phyloP scores from a whole-genome alignment of 23 tunicate genomes.

The Clavelina lepadiformis region DNA sequence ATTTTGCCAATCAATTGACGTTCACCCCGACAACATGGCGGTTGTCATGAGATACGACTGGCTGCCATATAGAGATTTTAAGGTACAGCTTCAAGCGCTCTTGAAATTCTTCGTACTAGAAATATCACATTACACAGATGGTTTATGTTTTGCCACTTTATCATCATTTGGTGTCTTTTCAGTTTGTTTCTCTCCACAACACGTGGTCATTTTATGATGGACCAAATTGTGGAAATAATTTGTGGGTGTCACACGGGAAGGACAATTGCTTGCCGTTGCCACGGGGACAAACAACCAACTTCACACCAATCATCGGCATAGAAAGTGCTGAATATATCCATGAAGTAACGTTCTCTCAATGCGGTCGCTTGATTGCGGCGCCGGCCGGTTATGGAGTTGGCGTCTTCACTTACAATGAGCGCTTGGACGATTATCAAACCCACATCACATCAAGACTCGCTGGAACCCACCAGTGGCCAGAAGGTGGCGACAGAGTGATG shows the following conservation, averaged over 20 bases:
- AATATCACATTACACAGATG: not conserved
- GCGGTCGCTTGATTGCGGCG: constrained; percentile 65
- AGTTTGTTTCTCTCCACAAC: constrained; percentile 48
- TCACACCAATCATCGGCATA: not conserved
- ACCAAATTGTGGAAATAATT: constrained; percentile 16
- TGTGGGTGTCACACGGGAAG: not conserved
- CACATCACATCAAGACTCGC: constrained; percentile 29
- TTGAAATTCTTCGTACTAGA: not conserved
- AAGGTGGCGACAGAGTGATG: constrained; percentile 15
- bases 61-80: not conserved
- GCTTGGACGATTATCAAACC: constrained; percentile 44
- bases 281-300: constrained; percentile 35
- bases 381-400: constrained; percentile 69
- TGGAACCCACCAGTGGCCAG: constrained; percentile 11
- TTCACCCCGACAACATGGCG: constrained; percentile 65
- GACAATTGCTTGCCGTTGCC: constrained; percentile 17
- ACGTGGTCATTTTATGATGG: constrained; percentile 56
- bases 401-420: constrained; percentile 23
- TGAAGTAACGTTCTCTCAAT: constrained; percentile 67
- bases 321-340: constrained; percentile 39
- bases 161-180: not conserved
- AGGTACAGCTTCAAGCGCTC: not conserved
- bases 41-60: constrained; percentile 45
- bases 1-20: constrained; percentile 56
- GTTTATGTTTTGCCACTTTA: not conserved